Evolutionary conservation across 2,113 vertebrate species (phyloP).

Genomic region (Pimephales promelas): DNA sequence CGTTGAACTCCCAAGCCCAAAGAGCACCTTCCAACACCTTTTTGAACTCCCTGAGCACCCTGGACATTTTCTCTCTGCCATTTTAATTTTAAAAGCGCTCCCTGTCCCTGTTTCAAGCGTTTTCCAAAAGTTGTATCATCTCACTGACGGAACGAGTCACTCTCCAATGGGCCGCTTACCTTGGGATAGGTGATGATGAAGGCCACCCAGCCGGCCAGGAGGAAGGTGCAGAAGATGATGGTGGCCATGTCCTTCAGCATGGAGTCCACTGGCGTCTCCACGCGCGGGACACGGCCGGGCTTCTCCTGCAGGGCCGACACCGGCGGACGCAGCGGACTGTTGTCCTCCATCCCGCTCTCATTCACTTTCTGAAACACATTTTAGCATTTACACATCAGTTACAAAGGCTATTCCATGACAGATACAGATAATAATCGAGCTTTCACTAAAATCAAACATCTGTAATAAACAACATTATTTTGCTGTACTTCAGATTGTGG

Average conservation of each 20-base stretch:
- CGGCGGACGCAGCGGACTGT: slow-evolving; percentile 65
- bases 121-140: background rate
- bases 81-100: too few species aligned
- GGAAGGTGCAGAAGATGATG: slow-evolving; percentile 93
- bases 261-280: slow-evolving; percentile 89
- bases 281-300: slow-evolving; percentile 61
- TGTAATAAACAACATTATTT: too few species aligned
- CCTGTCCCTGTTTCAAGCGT: too few species aligned
- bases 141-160: background rate
- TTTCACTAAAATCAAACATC: background rate
- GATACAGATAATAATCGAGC: background rate
- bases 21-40: too few species aligned
- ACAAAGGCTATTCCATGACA: background rate
- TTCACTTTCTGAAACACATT: slow-evolving; percentile 78
- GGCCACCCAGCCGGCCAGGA: slow-evolving; percentile 94
- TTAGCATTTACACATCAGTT: too few species aligned
- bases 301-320: slow-evolving; percentile 83
- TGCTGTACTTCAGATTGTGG: too few species aligned
- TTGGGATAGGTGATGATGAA: slow-evolving; percentile 97
- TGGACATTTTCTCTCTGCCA: too few species aligned
- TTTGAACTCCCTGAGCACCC: too few species aligned
- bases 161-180: slow-evolving; percentile 72
- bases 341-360: slow-evolving; percentile 80
- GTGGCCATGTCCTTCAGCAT: slow-evolving; percentile 96
- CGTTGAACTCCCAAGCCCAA: too few species aligned